Evolutionary conservation across 2,888 invertebrate species (phyloP), one percentile per base, ranked within the genome.

Genomic region (Imbricaverruca yamaguchii): DNA sequence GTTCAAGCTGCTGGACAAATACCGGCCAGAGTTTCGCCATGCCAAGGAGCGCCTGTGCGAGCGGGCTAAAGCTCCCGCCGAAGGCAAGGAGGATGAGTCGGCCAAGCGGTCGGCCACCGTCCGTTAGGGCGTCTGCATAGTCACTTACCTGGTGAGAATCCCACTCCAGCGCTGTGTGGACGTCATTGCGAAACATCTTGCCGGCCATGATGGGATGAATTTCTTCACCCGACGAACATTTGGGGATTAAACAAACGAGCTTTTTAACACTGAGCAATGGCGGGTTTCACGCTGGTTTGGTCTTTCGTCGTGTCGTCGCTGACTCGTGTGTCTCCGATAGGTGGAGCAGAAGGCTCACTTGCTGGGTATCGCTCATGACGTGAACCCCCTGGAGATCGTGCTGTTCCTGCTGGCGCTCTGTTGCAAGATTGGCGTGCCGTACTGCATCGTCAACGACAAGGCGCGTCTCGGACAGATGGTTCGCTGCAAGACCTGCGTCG

Each of bases 351-450:
- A 99, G 89, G 98, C 98, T 65, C 96, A 97, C 88, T 90, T 99
- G 84, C 99, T 99, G 25, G 93, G 98, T 85, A 98, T 99, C 86
- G 96, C 99, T 81, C 98, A 98, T 87, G 98, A 99, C 90, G 98
- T 98, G 63, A 98, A 99, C 87, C 99, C 99, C 63, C 92, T 99
- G 88, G 99, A 99, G 97, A 90, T 99, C 87, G 98, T 99, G 4
- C 90, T 99, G 67, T 98, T 96, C 91, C 90, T 99, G 87, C 99
- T 99, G 74, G 96, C 98, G 59, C 91, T 99, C 84, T 99, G 99
- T 91, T 93, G 98, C 85, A 99, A 98, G 89, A 99, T 99, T 98
- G 98, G 97, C 83, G 97, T 99, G n/a, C 99, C 99, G 25, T 99
- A 99, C 89, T 98, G 98, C 88, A 98, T 99, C 85, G 93, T 99